Conservation (phyloP, 1,140 invertebrate genomes). For the Zaprionus davidi region DNA sequence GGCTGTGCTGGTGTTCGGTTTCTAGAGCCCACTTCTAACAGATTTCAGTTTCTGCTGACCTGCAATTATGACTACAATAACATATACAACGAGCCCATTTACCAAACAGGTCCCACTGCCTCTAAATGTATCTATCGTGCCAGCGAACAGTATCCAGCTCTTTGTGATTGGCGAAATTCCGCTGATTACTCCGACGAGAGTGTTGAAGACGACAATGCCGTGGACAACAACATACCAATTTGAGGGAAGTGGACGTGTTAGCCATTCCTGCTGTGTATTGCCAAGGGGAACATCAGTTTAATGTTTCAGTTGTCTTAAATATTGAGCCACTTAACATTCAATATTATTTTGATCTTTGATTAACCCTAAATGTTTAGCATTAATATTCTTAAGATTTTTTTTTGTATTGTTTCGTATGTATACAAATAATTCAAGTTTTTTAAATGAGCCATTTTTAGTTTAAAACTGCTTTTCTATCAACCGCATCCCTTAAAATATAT, state of each 20-base stretch:
- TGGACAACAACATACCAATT: constrained; percentile 60
- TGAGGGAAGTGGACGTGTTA: neutral
- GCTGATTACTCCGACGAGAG: constrained; percentile 54
- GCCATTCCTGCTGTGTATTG: neutral
- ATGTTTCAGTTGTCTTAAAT: neutral
- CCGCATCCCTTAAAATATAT: too few species aligned
- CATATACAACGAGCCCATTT: constrained; percentile 66
- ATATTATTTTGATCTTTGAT: too few species aligned
- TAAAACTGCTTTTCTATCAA: too few species aligned
- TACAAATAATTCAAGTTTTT: too few species aligned
- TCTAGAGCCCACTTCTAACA: constrained; percentile 34
- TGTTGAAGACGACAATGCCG: constrained; percentile 44
- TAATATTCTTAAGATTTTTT: too few species aligned
- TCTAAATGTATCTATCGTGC: constrained; percentile 59
- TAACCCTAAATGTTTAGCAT: too few species aligned
- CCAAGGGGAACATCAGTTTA: neutral
- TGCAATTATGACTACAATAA: constrained; percentile 80
- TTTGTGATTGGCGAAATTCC: constrained; percentile 65
- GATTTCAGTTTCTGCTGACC: constrained; percentile 67
- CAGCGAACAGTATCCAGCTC: constrained; percentile 59
- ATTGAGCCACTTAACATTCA: too few species aligned
- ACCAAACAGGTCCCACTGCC: constrained; percentile 58
- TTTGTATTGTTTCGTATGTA: too few species aligned
- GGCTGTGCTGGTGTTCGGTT: constrained; percentile 74
- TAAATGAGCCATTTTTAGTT: too few species aligned